Evolutionary conservation across 2,797 vertebrate genomes (phyloP).

Genomic region (Pelochelys cantorii): DNA sequence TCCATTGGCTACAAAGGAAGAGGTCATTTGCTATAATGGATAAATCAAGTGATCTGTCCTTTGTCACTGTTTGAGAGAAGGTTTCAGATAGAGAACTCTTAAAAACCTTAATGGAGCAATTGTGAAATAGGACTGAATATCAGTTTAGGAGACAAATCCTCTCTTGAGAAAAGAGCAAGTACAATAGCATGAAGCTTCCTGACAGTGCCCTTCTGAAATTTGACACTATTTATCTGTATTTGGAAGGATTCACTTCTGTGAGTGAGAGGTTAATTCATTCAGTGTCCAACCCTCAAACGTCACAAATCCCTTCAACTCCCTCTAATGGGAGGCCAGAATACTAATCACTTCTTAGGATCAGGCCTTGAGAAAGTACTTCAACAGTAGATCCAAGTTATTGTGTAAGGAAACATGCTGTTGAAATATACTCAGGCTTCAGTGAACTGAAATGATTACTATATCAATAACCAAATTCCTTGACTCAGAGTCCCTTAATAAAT

Average conservation of each 20-base stretch:
- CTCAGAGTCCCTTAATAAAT: neutral
- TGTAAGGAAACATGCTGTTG: conserved; percentile 21
- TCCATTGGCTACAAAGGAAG: conserved; percentile 44
- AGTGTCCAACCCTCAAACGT: neutral
- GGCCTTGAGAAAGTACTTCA: conserved; percentile 9
- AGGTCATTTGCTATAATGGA: conserved; percentile 16
- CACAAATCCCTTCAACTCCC: neutral
- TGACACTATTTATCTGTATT: neutral
- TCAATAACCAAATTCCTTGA: conserved; percentile 22
- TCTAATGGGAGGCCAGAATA: neutral
- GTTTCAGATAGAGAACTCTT: neutral
- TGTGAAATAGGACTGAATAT: neutral
- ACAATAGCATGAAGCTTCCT: neutral
- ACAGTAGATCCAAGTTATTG: neutral
- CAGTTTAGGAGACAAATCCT: neutral
- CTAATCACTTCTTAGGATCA: neutral
- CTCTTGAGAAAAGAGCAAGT: neutral
- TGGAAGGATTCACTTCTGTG: neutral
- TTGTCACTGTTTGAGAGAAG: conserved; percentile 1
- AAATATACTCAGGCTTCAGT: neutral
- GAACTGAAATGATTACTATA: neutral
- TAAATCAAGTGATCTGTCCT: conserved; percentile 40
- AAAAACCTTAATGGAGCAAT: neutral
- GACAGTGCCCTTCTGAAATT: accelerated
- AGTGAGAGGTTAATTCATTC: neutral